Evolutionary conservation across 2,797 vertebrate genomes (phyloP).

Genomic region (Taeniopygia guttata): DNA sequence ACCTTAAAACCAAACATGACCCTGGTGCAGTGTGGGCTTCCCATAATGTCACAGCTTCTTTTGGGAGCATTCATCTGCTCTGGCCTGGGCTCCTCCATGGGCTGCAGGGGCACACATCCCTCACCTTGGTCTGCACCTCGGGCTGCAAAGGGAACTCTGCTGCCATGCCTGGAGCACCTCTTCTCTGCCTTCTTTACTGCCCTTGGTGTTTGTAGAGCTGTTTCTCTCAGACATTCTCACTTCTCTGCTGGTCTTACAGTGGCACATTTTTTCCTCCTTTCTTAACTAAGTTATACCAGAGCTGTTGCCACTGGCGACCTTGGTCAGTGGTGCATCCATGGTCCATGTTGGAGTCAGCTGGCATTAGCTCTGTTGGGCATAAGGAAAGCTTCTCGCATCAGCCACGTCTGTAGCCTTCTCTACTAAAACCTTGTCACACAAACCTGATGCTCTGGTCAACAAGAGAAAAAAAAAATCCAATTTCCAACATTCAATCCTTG

Average conservation of each 20-base stretch:
- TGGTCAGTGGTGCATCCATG: background rate
- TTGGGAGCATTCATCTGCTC: background rate
- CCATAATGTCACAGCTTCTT: background rate
- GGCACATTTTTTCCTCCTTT: background rate
- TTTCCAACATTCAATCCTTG: background rate
- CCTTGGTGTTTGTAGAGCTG: background rate
- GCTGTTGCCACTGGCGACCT: background rate
- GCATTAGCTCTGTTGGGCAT: background rate
- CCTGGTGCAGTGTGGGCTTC: background rate
- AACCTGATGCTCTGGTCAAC: background rate
- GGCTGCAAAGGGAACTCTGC: background rate
- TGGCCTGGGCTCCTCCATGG: accelerated
- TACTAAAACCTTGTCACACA: background rate
- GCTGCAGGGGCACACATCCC: background rate
- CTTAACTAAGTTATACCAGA: accelerated
- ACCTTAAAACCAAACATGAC: background rate
- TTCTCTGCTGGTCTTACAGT: background rate
- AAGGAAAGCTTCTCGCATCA: background rate
- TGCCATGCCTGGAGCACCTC: accelerated
- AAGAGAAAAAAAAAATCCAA: background rate
- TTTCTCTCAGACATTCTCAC: background rate
- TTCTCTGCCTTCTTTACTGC: too few relatives aligned
- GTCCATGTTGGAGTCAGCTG: background rate
- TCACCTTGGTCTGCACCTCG: accelerated
- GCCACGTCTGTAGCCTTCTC: too few relatives aligned